phyloP scores from a whole-genome alignment of 2,113 vertebrate genomes.

The Lampris incognitus region DNA sequence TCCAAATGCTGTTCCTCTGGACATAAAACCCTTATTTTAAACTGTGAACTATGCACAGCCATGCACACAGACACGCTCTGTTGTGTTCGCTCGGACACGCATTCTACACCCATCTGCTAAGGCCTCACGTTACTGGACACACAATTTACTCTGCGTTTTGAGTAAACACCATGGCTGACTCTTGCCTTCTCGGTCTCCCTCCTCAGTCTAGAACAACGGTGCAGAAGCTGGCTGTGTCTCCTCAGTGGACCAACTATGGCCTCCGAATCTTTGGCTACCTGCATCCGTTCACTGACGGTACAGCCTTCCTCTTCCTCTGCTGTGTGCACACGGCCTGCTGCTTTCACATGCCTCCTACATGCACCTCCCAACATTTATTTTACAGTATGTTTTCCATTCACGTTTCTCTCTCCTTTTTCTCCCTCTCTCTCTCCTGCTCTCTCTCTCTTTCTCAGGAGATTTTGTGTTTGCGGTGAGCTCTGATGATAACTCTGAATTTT shows the following conservation, averaged over 20 bases:
- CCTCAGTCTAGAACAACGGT: constrained; percentile 87
- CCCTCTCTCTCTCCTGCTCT: not conserved
- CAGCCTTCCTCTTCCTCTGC: not conserved
- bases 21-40: not conserved
- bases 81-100: constrained; percentile 29
- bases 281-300: constrained; percentile 89
- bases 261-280: constrained; percentile 95
- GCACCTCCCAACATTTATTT: constrained; percentile 41
- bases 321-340: not conserved
- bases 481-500: constrained; percentile 95
- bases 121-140: constrained; percentile 12
- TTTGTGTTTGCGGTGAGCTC: constrained; percentile 93
- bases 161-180: constrained; percentile 18
- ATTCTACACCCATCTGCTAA: constrained; percentile 54
- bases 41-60: not conserved
- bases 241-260: constrained; percentile 92
- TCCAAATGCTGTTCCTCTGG: not conserved
- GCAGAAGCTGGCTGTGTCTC: constrained; percentile 89
- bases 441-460: constrained; percentile 80
- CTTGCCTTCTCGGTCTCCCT: constrained; percentile 10
- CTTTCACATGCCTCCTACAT: not conserved
- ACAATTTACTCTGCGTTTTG: constrained; percentile 19
- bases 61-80: constrained; percentile 1
- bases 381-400: not conserved
- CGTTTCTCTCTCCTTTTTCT: not conserved